Conservation (phyloP, 23 tunicate genomes). For the Trididemnum clinides region DNA sequence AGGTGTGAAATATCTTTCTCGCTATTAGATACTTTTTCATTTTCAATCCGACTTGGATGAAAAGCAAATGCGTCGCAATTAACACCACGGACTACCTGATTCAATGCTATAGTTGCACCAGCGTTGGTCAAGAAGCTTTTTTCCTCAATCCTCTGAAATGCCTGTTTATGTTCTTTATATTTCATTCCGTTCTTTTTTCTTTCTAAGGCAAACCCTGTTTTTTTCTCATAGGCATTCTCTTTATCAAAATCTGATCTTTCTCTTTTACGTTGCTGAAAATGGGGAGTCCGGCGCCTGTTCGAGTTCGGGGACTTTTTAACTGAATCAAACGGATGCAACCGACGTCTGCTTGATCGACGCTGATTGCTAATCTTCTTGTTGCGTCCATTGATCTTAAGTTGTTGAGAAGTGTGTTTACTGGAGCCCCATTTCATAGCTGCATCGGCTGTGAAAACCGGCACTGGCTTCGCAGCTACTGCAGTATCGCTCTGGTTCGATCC, state of each 20-base stretch:
- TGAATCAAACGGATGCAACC: conserved; percentile 23
- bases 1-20: conserved; percentile 29
- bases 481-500: no score
- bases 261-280: not conserved
- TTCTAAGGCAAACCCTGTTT: not conserved
- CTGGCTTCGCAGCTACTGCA: no score
- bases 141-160: not conserved
- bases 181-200: not conserved
- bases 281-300: not conserved
- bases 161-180: not conserved
- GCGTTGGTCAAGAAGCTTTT: conserved; percentile 5
- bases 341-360: not conserved
- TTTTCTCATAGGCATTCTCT: conserved; percentile 13
- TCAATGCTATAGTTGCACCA: not conserved
- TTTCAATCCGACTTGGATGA: not conserved
- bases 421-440: not conserved
- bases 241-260: conserved; percentile 27
- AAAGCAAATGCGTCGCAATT: not conserved
- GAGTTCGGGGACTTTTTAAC: conserved; percentile 14
- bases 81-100: not conserved
- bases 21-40: not conserved
- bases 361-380: not conserved
- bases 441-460: no score
- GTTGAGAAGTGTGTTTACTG: not conserved
- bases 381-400: not conserved